phyloP scores from a whole-genome alignment of 2,113 vertebrate species.

The Chiloscyllium plagiosum region DNA sequence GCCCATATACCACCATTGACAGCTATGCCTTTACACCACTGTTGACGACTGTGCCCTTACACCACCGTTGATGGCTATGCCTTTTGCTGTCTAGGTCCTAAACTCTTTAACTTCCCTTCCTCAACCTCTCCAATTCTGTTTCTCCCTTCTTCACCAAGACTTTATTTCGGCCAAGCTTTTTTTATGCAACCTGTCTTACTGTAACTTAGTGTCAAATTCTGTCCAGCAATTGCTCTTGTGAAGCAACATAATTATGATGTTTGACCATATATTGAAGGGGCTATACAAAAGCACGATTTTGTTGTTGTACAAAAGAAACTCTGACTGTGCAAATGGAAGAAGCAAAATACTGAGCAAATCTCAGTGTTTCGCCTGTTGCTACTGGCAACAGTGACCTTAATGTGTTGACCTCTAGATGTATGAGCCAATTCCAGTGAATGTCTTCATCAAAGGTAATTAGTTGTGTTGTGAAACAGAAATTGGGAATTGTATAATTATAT shows the following conservation, averaged over 20 bases:
- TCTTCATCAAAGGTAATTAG: not conserved
- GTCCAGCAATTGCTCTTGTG: not conserved
- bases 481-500: not conserved
- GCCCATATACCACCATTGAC: too few species aligned
- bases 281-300: not conserved
- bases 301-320: not conserved
- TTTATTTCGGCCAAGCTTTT: too few species aligned
- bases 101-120: not conserved
- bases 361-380: not conserved
- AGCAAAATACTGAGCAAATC: not conserved
- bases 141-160: not conserved
- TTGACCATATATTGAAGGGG: not conserved
- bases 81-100: not conserved
- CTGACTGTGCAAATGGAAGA: not conserved
- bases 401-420: not conserved
- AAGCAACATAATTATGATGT: not conserved
- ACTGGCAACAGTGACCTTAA: not conserved
- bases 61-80: not conserved
- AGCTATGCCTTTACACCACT: too few species aligned
- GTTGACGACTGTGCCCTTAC: too few species aligned
- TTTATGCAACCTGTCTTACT: too few species aligned
- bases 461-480: slow-evolving; percentile 1
- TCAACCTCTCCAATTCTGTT: not conserved
- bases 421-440: not conserved
- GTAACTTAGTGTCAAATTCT: not conserved